A percentile compares a stretch with the other conserved stretches of the same genome.
Evolutionary conservation across 2,888 invertebrate species (phyloP).

Genomic region (Phortica okadai): DNA sequence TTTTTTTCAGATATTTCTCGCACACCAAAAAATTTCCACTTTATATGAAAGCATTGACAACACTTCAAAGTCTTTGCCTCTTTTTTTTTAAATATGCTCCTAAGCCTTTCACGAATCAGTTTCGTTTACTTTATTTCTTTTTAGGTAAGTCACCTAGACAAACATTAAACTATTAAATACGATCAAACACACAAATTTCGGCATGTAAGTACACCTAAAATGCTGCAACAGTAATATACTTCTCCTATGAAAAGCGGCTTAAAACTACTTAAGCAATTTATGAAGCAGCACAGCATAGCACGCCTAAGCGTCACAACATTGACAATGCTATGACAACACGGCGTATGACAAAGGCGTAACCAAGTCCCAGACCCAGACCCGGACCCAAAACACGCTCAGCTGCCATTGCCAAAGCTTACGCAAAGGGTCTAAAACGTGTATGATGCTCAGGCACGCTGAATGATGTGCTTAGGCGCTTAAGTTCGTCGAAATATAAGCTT

Average conservation of each 20-base stretch:
- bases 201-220: not conserved
- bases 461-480: slow-evolving; percentile 30
- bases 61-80: not conserved
- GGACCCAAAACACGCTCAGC: not conserved
- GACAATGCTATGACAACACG: slow-evolving; percentile 55
- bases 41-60: not conserved
- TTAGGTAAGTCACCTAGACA: slow-evolving; percentile 21
- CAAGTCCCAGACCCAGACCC: not conserved
- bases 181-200: not conserved
- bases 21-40: not conserved
- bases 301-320: slow-evolving; percentile 21
- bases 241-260: slow-evolving; percentile 56
- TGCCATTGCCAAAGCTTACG: not conserved
- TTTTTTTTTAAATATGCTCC: not conserved
- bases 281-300: slow-evolving; percentile 36
- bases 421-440: slow-evolving; percentile 42
- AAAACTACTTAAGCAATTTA: slow-evolving; percentile 52
- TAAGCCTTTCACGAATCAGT: not conserved
- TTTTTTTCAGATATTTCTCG: not conserved
- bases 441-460: slow-evolving; percentile 30
- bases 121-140: not conserved
- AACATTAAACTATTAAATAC: slow-evolving; percentile 17
- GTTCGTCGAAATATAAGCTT: slow-evolving; percentile 14
- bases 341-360: slow-evolving; percentile 44
- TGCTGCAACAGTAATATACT: not conserved